Base-by-base conservation (phyloP, 2,888 invertebrate species). In the Chymomyza procnemis region DNA sequence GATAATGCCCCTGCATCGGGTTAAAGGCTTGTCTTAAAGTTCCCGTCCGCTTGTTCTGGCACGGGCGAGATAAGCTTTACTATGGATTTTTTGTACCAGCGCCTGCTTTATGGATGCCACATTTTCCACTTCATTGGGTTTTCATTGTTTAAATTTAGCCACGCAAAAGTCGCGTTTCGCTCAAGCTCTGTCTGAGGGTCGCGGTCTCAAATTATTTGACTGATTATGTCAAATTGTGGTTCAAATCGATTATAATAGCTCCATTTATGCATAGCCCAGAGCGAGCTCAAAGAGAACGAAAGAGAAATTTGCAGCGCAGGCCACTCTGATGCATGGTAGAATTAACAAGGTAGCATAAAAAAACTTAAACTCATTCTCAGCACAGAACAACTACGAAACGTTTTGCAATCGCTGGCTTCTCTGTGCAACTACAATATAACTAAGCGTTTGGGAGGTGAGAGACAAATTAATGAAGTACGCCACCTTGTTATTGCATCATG, bases 111-210 rank as follows among this genome's bases (percentile, higher is more conserved):
- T 30, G 21, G 26, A 19, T 60, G 50, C 48, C 52, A 64, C 72
- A 78, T 75, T 87, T 83, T 82, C 87, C 83, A 65, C 65, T 75
- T 74, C 82, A 83, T 74, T 83, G 83, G 41, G 62, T 59, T 62
- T 67, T 69, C 55, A n/a, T 22, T 48, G 79, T 79, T 86, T 79
- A 82, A 86, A 84, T 85, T 81, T 86, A 84, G 82, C 74, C 61
- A 54, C 64, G 1, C 55, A 48, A 65, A 79, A 62, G 61, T 30
- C 22, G 73, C 61, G 48, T 50, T n/a, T 52, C 61, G 30, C n/a
- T 30, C 48, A 50, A n/a, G 9, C 54, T 4, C 54, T 16, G 26
- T 26, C 26, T 19, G 21, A n/a, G n/a, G 14, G 18, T 4, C 26
- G 46, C 8, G n/a, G 22, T 63, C 22, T 57, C 67, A 61, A 41